A percentile compares a stretch with the other conserved stretches of the same genome.
phyloP scores from a whole-genome alignment of 2,888 invertebrate genomes.

The Dione juno region DNA sequence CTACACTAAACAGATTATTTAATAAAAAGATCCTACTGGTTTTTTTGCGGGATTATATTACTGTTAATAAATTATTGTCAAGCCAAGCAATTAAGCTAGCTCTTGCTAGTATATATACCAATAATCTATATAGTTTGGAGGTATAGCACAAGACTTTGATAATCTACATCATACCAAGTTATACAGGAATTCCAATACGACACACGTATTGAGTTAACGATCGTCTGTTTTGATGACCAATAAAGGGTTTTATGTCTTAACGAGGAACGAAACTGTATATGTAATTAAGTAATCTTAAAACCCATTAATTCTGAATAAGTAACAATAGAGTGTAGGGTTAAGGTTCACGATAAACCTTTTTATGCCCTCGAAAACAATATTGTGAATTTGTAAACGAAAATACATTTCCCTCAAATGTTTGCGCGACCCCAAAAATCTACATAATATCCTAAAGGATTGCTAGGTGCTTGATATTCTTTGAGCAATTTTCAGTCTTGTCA shows the following conservation, averaged over 20 bases:
- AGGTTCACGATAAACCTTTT: slow-evolving; percentile 41
- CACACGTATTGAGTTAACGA: slow-evolving; percentile 22
- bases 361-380: slow-evolving; percentile 46
- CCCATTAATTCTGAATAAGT: slow-evolving; percentile 31
- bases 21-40: too few species aligned
- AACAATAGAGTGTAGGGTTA: slow-evolving; percentile 22
- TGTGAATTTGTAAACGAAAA: slow-evolving; percentile 47
- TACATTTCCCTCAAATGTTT: slow-evolving; percentile 44
- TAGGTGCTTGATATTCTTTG: slow-evolving; percentile 6
- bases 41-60: too few species aligned
- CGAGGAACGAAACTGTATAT: slow-evolving; percentile 8
- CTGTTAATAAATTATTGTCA: too few species aligned
- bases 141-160: neutral
- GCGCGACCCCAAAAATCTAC: slow-evolving; percentile 47
- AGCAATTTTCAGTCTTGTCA: slow-evolving; percentile 24
- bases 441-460: slow-evolving; percentile 45
- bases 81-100: too few species aligned
- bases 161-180: slow-evolving; percentile 3
- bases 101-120: neutral
- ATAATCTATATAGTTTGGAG: neutral
- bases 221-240: slow-evolving; percentile 12
- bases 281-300: slow-evolving; percentile 37
- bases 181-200: slow-evolving; percentile 1
- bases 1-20: too few species aligned
- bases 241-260: slow-evolving; percentile 24